These are phyloP conservation scores for Porites evermanni DNA, from an alignment of 92 coral and sea anemone genomes.

Conservation along the genomic window DNA sequence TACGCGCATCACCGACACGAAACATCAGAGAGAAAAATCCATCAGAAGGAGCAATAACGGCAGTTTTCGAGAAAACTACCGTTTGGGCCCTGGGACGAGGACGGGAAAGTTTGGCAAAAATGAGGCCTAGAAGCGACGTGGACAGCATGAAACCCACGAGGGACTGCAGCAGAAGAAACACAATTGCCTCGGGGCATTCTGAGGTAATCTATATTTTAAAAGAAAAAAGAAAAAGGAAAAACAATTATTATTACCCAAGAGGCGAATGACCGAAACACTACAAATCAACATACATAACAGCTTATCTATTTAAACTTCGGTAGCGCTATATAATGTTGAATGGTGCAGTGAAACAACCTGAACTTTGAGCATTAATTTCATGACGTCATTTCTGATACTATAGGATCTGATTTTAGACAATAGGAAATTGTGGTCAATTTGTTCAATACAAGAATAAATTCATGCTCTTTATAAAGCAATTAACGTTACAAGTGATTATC, in stretches of 20 bases:
- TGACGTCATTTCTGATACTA: too few relatives aligned
- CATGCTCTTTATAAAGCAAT: neutral
- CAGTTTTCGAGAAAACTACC: slow-evolving; percentile 81
- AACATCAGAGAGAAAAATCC: slow-evolving; percentile 76
- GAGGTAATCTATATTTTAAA: slow-evolving; percentile 74
- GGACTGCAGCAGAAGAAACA: slow-evolving; percentile 89
- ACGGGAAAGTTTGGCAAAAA: slow-evolving; percentile 96
- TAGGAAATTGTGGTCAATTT: neutral
- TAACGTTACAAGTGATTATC: neutral
- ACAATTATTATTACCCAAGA: neutral
- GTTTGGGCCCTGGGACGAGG: slow-evolving; percentile 96
- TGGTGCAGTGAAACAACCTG: too few relatives aligned
- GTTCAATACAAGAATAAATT: neutral
- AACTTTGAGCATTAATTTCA: too few relatives aligned
- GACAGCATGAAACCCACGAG: slow-evolving; percentile 88
- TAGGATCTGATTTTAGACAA: too few relatives aligned
- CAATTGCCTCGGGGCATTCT: slow-evolving; percentile 90
- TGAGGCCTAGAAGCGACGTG: slow-evolving; percentile 93
- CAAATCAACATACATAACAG: too few relatives aligned
- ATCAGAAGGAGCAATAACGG: slow-evolving; percentile 80
- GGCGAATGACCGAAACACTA: too few relatives aligned
- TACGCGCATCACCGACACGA: slow-evolving; percentile 95
- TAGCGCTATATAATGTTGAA: too few relatives aligned
- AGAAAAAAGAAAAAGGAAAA: neutral
- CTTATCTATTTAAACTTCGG: too few relatives aligned